Base-by-base conservation (phyloP, 2,888 invertebrate genomes). In the Alentia gelatinosa region DNA sequence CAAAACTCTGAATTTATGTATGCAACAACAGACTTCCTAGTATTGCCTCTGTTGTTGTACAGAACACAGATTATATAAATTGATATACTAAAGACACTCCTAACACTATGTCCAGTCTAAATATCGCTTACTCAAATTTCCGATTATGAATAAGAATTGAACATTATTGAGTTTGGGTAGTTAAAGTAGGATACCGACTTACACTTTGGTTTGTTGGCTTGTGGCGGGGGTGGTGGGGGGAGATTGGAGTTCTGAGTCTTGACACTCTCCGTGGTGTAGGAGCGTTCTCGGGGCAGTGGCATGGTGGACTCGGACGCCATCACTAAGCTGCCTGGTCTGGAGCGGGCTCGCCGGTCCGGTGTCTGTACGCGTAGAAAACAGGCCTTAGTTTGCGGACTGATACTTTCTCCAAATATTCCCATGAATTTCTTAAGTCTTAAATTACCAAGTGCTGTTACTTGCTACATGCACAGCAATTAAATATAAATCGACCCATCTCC, bases 191-290 rank as follows among this genome's bases (percentile, higher is more conserved):
- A n/a, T n/a, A n/a, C n/a, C n/a, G 0, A 74, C 94, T 93, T 93
- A 94, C 94, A 94, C 92, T 94, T 94, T 89, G 94, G 94, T 92
- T 94, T 94, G 79, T 56, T 89, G 89, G 91, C 92, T 75, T 90
- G 92, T 98, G 42, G 98, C 97, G 91, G 98, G 98, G 42, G 98
- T 97, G 91, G 98, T 97, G 50, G 98, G 98, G 30, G 98, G 98
- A 89, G 89, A 56, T 33, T 79, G 40, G 63, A 83, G 47, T 86
- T 86, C 84, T 42, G 86, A 4, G 35, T 9, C 40, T 79, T 79
- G 19, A 89, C 37, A 33, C 63, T 83, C 19, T 92, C 92, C 5
- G 79, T 75, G 7, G 93, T 93, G 84, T 83, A 88, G 4, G 93
- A 92, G 15, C 93, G 89, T 47, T 93, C 90, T 3, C 89, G 75